phyloP scores from a whole-genome alignment of 2,888 invertebrate species.

The Meteorus cinctellus region DNA sequence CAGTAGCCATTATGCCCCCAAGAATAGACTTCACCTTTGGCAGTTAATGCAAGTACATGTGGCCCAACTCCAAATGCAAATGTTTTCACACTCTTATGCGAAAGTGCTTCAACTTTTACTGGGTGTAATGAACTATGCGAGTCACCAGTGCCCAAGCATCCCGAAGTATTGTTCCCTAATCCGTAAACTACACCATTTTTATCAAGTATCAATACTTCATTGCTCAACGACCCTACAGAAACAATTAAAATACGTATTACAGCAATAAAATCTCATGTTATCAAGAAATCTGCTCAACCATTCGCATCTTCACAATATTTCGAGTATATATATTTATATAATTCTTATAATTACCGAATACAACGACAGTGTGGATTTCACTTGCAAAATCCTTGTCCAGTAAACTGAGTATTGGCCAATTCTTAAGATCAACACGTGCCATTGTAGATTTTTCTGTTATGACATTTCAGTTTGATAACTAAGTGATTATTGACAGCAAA shows the following conservation, averaged over 20 bases:
- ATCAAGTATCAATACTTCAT: constrained; percentile 78
- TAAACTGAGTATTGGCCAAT: constrained; percentile 78
- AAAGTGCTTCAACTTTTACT: constrained; percentile 74
- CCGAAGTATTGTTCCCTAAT: constrained; percentile 76
- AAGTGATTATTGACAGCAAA: no score
- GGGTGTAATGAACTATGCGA: constrained; percentile 75
- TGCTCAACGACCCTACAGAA: constrained; percentile 74
- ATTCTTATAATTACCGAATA: constrained; percentile 73
- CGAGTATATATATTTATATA: no score
- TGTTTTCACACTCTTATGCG: constrained; percentile 74
- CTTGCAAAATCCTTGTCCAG: constrained; percentile 74
- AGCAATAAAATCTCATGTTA: no score
- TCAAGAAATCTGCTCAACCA: no score
- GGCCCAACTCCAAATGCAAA: constrained; percentile 78
- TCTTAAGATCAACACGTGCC: constrained; percentile 71
- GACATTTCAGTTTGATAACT: no score
- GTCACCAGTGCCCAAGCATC: constrained; percentile 77
- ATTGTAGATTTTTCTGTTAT: constrained; percentile 53
- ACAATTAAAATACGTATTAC: not conserved
- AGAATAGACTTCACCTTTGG: constrained; percentile 76
- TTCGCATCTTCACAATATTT: no score
- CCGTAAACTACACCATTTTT: constrained; percentile 77
- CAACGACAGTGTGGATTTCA: constrained; percentile 75
- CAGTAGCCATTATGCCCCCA: constrained; percentile 79
- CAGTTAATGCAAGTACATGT: constrained; percentile 77